phyloP scores from a whole-genome alignment of 2,797 vertebrate species.

The Limosa lapponica region DNA sequence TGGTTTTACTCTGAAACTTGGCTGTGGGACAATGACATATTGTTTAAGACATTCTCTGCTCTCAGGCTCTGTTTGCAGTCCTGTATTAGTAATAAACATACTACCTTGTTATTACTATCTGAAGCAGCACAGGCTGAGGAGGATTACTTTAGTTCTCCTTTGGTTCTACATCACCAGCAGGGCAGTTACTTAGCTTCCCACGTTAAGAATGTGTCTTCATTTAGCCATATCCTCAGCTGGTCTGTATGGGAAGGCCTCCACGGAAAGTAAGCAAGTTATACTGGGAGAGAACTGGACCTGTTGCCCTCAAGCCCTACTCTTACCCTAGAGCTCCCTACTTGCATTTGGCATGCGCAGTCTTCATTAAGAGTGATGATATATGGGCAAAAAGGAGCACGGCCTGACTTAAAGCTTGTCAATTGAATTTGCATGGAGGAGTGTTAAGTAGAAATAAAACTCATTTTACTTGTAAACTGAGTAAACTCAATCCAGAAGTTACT shows the following conservation, averaged over 20 bases:
- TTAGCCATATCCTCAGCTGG: neutral
- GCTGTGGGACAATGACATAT: slow-evolving; percentile 4
- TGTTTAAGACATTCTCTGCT: neutral
- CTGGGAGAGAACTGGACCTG: neutral
- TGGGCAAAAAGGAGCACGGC: neutral
- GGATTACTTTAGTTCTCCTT: neutral
- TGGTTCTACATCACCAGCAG: neutral
- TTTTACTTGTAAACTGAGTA: neutral
- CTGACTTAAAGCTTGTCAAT: neutral
- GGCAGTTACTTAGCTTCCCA: neutral
- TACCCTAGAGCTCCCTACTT: neutral
- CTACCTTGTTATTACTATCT: neutral
- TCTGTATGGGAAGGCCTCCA: neutral
- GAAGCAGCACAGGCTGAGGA: neutral
- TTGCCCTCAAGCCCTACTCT: neutral
- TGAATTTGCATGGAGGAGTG: neutral
- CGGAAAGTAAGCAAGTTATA: neutral
- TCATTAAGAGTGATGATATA: neutral
- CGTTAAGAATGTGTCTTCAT: neutral
- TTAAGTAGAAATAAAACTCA: neutral
- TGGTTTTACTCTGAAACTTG: slow-evolving; percentile 48
- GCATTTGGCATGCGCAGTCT: neutral
- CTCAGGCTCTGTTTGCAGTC: neutral
- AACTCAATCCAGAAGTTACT: neutral
- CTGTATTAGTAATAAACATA: neutral